These are phyloP conservation scores for Neomonachus schauinslandi DNA, from an alignment of 2,113 vertebrate species.

Conservation along the genomic window DNA sequence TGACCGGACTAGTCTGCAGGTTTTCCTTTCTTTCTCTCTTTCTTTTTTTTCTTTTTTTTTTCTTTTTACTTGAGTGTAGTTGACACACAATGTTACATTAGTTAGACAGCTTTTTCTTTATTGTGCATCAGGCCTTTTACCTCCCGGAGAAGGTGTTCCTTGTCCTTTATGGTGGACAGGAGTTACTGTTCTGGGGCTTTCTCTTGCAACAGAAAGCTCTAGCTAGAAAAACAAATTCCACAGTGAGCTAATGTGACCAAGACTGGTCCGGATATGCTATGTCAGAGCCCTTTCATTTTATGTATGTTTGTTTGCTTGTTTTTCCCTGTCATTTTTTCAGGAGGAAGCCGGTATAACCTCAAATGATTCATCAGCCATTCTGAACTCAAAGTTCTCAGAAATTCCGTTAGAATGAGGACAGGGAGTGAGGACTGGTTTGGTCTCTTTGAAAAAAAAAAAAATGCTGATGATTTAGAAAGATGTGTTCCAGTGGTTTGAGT, in stretches of 20 bases:
- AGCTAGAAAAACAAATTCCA: not conserved
- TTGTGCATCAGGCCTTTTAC: not conserved
- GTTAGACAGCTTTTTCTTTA: not conserved
- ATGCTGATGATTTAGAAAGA: conserved; percentile 48
- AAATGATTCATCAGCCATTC: not conserved
- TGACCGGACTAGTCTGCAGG: not conserved
- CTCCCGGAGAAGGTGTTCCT: not conserved
- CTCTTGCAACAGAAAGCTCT: not conserved
- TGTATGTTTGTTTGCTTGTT: not conserved
- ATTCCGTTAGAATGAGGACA: conserved; percentile 16
- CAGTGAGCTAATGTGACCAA: not conserved
- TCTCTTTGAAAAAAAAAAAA: conserved; percentile 20
- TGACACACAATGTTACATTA: not conserved
- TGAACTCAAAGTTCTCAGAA: not conserved
- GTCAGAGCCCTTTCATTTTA: not conserved
- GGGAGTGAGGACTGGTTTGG: not conserved
- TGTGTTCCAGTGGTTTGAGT: conserved; percentile 24
- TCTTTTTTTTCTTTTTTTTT: fast-evolving
- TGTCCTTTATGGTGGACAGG: not conserved
- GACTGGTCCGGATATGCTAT: not conserved
- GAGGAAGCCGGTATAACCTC: not conserved
- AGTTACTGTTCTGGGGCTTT: not conserved
- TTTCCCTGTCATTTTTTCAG: not conserved
- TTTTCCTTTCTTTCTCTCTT: not conserved
- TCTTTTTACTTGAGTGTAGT: not conserved